Conservation (phyloP, 2,797 vertebrate genomes). For the Gila robusta region DNA sequence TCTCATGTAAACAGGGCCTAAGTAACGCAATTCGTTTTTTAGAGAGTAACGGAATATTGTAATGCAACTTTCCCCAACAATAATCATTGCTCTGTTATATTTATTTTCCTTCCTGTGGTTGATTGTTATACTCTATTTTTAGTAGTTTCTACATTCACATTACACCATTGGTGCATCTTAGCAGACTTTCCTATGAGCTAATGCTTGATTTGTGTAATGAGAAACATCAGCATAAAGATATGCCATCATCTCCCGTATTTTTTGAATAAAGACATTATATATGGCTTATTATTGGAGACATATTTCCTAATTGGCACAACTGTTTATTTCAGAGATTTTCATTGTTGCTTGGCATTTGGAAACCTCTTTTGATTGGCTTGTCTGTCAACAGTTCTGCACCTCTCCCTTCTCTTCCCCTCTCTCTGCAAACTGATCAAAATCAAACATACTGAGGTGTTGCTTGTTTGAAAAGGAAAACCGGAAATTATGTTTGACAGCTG, state of each 20-base stretch:
- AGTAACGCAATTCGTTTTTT: no score
- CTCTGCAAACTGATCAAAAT: neutral
- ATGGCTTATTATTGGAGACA: neutral
- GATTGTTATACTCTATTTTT: neutral
- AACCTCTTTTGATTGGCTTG: neutral
- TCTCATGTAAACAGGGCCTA: no score
- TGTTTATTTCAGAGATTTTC: neutral
- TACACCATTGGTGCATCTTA: neutral
- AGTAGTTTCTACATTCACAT: neutral
- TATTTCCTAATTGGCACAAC: neutral
- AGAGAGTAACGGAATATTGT: no score
- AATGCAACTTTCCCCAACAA: neutral
- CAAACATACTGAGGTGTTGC: constrained; percentile 14
- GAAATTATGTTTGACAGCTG: constrained; percentile 28
- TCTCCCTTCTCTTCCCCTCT: neutral
- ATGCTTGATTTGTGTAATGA: neutral
- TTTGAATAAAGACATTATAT: neutral
- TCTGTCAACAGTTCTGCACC: neutral
- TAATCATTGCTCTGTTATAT: neutral
- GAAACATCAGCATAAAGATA: neutral
- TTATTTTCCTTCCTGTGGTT: neutral
- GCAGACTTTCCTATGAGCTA: neutral
- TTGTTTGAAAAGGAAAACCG: neutral
- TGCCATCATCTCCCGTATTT: neutral
- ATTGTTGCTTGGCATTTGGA: neutral